Evolutionary conservation across 1,140 invertebrate genomes (phyloP).

Genomic region (Apolygus lucorum): DNA sequence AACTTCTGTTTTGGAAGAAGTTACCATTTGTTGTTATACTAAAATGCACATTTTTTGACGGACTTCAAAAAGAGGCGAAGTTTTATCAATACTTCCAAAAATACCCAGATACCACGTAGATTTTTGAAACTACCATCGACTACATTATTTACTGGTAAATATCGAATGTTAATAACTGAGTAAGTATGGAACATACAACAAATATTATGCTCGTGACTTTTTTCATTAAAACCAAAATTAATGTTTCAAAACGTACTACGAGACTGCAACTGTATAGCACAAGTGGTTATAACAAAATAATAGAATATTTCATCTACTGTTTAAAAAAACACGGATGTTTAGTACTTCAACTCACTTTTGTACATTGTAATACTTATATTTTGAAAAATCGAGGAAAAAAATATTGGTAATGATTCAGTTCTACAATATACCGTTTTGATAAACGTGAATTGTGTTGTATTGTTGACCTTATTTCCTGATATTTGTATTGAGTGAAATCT

Average conservation of each 20-base stretch:
- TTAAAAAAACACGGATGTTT: background rate
- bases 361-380: slow-evolving; percentile 14
- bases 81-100: background rate
- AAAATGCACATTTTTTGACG: too few species aligned
- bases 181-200: background rate
- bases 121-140: background rate
- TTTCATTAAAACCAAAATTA: background rate
- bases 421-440: background rate
- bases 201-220: background rate
- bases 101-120: background rate
- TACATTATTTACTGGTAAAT: background rate
- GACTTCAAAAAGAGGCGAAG: background rate
- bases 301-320: slow-evolving; percentile 16
- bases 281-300: background rate
- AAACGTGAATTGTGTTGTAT: too few species aligned
- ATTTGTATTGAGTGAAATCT: too few species aligned
- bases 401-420: background rate
- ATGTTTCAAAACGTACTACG: background rate
- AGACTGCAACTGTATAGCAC: slow-evolving; percentile 12
- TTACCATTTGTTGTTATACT: too few species aligned
- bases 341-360: slow-evolving; percentile 13
- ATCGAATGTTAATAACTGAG: background rate
- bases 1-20: too few species aligned
- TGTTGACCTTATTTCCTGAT: too few species aligned
- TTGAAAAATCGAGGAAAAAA: background rate